phyloP scores from a whole-genome alignment of 2,797 vertebrate genomes.

The Ceryle rudis region DNA sequence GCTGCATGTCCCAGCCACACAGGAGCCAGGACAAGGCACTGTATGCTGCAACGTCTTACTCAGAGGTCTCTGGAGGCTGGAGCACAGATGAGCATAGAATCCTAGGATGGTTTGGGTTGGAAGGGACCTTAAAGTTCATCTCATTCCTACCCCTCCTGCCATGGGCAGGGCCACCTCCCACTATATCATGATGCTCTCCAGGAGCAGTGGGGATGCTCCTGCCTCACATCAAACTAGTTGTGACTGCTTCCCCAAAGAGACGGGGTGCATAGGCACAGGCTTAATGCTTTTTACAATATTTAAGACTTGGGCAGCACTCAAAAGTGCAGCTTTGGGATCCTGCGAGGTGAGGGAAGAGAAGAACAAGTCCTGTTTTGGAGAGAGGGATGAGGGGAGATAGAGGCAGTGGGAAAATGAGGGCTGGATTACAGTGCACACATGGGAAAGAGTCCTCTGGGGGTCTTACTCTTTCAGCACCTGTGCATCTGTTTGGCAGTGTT shows the following conservation, averaged over 20 bases:
- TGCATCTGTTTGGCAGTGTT: background rate
- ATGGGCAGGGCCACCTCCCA: background rate
- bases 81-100: background rate
- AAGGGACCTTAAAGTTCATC: background rate
- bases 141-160: background rate
- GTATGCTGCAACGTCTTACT: accelerated
- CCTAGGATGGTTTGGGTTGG: background rate
- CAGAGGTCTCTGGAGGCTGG: accelerated
- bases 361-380: too few species aligned
- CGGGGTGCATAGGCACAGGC: accelerated
- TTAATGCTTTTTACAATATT: background rate
- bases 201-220: background rate
- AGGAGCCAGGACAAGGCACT: background rate
- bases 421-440: accelerated
- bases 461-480: background rate
- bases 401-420: background rate
- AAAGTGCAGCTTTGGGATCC: background rate
- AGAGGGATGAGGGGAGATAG: background rate
- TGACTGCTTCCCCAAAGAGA: background rate
- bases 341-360: background rate
- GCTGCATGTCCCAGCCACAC: accelerated
- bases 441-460: background rate
- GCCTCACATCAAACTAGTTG: accelerated
- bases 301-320: background rate
- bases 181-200: background rate